phyloP scores from a whole-genome alignment of 2,797 vertebrate genomes.

The Catamblyrhynchus diadema region DNA sequence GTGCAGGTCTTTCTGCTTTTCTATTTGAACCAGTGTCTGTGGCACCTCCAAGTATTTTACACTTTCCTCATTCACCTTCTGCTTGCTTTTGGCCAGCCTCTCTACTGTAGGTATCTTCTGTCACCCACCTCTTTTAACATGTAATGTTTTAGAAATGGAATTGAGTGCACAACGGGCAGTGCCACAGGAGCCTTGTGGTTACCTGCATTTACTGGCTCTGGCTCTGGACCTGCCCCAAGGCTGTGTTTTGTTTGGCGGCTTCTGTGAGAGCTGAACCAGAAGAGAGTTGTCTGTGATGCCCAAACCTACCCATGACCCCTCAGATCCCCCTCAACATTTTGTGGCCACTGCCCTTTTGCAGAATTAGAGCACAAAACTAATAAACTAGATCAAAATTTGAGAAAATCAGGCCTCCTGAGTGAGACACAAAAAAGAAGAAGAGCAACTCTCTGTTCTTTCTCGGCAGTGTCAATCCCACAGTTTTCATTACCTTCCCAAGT shows the following conservation, averaged over 20 bases:
- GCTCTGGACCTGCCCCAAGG: background rate
- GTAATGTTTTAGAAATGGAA: background rate
- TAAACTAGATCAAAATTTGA: background rate
- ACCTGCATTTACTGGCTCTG: background rate
- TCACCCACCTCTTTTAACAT: background rate
- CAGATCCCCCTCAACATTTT: background rate
- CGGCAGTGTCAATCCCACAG: background rate
- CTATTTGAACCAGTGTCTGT: background rate
- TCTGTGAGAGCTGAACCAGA: background rate
- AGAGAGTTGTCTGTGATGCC: background rate
- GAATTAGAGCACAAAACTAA: background rate
- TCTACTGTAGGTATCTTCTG: background rate
- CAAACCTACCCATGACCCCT: background rate
- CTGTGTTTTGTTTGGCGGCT: background rate
- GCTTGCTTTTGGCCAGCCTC: background rate
- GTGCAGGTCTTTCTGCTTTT: background rate
- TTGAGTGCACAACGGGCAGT: accelerated
- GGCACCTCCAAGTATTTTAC: background rate
- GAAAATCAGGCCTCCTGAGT: background rate
- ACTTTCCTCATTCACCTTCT: background rate
- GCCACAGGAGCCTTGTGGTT: background rate
- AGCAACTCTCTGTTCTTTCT: background rate
- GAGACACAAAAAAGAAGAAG: background rate
- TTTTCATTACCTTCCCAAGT: background rate
- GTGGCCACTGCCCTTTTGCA: background rate